phyloP scores from a whole-genome alignment of 2,113 vertebrate genomes.

The Zosterops lateralis region DNA sequence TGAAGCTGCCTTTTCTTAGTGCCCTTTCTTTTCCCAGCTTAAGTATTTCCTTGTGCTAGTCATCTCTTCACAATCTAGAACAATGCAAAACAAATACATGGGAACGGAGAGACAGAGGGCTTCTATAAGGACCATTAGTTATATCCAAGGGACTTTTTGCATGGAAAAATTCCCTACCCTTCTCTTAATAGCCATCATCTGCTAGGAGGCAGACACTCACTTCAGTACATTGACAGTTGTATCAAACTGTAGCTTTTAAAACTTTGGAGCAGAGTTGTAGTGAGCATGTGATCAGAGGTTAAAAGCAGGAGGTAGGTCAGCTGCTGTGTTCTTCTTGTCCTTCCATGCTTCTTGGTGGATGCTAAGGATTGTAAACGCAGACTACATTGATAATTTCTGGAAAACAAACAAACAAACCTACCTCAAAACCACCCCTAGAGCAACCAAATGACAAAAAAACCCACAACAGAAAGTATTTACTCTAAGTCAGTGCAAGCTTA shows the following conservation, averaged over 20 bases:
- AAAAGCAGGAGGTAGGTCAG: not conserved
- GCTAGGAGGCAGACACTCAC: not conserved
- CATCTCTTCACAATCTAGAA: not conserved
- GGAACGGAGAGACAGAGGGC: not conserved
- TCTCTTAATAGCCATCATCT: not conserved
- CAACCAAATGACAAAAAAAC: not conserved
- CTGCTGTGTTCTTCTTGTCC: not conserved
- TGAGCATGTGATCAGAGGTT: accelerated
- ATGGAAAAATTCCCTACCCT: not conserved
- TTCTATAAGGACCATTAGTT: not conserved
- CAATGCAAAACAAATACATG: not conserved
- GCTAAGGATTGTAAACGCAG: not conserved
- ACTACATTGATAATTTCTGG: not conserved
- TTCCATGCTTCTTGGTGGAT: not conserved
- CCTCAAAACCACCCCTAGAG: not conserved
- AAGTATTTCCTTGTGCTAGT: not conserved
- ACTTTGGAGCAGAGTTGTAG: not conserved
- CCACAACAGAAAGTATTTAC: not conserved
- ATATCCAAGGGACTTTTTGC: not conserved
- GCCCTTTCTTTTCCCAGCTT: not conserved
- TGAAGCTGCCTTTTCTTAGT: not conserved
- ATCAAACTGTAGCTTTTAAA: not conserved
- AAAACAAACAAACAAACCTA: not conserved
- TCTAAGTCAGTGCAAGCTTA: not conserved
- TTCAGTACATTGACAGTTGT: not conserved